Evolutionary conservation across 2,888 invertebrate species (phyloP).

Genomic region (Chironomus tentans): DNA sequence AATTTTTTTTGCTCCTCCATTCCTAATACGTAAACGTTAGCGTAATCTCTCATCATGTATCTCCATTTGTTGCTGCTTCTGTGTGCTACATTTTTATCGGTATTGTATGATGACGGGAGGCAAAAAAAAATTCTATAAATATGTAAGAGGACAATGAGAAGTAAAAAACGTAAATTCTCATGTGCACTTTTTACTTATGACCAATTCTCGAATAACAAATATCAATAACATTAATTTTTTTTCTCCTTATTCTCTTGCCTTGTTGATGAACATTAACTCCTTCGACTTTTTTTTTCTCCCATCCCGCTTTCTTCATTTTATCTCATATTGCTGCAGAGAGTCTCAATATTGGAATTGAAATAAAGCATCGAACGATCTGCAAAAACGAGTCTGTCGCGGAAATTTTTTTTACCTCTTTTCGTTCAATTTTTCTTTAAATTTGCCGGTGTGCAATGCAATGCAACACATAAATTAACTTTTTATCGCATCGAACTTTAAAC

Average conservation of each 20-base stretch:
- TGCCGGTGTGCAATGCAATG: background rate
- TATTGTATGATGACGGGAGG: background rate
- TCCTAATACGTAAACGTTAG: background rate
- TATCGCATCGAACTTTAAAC: background rate
- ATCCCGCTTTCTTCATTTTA: background rate
- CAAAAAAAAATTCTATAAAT: slow-evolving; percentile 7
- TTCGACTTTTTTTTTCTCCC: background rate
- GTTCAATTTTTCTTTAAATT: background rate
- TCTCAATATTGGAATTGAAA: slow-evolving; percentile 16
- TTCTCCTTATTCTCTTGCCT: background rate
- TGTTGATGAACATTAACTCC: background rate
- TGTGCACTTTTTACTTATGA: background rate
- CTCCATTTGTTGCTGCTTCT: too few species aligned
- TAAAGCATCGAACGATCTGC: background rate
- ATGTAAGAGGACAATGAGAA: background rate
- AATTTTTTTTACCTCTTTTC: background rate
- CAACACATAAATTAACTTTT: slow-evolving; percentile 14
- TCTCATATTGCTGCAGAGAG: slow-evolving; percentile 8
- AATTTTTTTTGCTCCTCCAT: background rate
- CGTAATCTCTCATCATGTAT: too few species aligned
- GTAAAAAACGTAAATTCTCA: background rate
- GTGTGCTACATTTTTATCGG: too few species aligned
- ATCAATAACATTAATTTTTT: background rate
- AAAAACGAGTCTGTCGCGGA: slow-evolving; percentile 16
- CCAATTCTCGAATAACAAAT: background rate